phyloP scores from a whole-genome alignment of 2,888 invertebrate genomes.

The Nasonia oneida region DNA sequence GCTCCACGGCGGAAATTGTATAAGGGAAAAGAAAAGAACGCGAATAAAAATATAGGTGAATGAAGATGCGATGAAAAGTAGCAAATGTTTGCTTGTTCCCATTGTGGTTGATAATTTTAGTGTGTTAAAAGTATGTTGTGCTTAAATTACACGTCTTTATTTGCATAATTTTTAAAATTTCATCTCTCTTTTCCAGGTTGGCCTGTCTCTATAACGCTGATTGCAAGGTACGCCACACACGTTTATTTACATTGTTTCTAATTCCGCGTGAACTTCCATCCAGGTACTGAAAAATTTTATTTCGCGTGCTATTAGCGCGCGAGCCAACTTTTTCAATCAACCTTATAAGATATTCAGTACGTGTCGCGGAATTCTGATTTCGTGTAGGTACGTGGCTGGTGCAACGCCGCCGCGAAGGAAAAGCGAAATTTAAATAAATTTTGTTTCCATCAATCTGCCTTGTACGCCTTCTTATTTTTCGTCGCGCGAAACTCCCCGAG shows the following conservation, averaged over 20 bases:
- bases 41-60: background rate
- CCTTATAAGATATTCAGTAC: slow-evolving; percentile 21
- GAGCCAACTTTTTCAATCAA: background rate
- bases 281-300: background rate
- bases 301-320: background rate
- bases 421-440: slow-evolving; percentile 49
- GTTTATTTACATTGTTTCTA: background rate
- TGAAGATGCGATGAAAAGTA: background rate
- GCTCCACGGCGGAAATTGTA: background rate
- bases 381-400: background rate
- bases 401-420: slow-evolving; percentile 2
- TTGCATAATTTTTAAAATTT: background rate
- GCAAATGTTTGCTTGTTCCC: background rate
- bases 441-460: slow-evolving; percentile 38
- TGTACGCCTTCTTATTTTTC: slow-evolving; percentile 29
- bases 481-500: slow-evolving; percentile 10
- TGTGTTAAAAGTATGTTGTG: background rate
- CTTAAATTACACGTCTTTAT: background rate
- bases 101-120: background rate
- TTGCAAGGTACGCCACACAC: slow-evolving; percentile 11
- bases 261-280: background rate
- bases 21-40: background rate
- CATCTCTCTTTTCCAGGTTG: slow-evolving; percentile 12
- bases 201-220: background rate
- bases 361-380: slow-evolving; percentile 25